Conservation (phyloP, 2,113 vertebrate species). For the Pelusios castaneus region DNA sequence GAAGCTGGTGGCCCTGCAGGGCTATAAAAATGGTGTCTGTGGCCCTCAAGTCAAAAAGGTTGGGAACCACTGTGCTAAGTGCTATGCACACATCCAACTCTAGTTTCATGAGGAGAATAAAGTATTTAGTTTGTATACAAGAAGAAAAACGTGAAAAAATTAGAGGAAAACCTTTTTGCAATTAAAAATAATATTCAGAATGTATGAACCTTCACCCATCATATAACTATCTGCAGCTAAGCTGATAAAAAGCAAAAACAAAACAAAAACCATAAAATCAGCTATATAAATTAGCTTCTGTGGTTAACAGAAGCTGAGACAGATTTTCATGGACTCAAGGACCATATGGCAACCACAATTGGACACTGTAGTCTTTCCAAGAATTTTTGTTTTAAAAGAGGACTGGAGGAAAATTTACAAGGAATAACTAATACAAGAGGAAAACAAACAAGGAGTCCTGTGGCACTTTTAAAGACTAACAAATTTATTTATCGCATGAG, state of each 20-base stretch:
- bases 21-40: too few relatives aligned
- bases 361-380: not conserved
- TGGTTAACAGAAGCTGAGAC: not conserved
- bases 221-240: not conserved
- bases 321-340: not conserved
- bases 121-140: not conserved
- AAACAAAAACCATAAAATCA: not conserved
- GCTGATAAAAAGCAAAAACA: not conserved
- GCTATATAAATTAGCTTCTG: not conserved
- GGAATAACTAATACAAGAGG: constrained; percentile 12
- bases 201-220: not conserved
- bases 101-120: constrained; percentile 33
- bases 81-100: not conserved
- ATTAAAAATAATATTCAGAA: not conserved
- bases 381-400: constrained; percentile 12
- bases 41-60: too few relatives aligned
- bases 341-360: not conserved
- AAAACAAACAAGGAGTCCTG: too few relatives aligned
- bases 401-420: constrained; percentile 2
- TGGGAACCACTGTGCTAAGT: fast-evolving
- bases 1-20: too few relatives aligned
- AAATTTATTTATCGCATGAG: too few relatives aligned
- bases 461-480: too few relatives aligned
- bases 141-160: not conserved
- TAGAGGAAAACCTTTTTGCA: not conserved